These are phyloP conservation scores for Doryteuthis pealeii DNA, from an alignment of 1,140 invertebrate genomes.

Conservation along the genomic window DNA sequence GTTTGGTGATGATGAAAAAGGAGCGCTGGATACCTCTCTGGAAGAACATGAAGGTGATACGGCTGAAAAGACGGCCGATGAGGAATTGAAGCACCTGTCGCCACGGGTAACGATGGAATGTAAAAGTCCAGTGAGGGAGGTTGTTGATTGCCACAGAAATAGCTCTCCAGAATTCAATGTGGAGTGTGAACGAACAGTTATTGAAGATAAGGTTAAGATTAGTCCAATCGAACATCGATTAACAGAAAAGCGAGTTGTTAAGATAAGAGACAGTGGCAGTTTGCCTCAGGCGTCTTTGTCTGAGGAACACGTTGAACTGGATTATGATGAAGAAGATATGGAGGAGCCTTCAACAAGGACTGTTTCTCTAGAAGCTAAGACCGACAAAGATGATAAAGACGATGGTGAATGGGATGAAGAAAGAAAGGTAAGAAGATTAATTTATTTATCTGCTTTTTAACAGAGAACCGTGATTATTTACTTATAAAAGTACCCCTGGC, in stretches of 20 bases:
- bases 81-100: neutral
- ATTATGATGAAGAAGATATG: conserved; percentile 51
- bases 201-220: conserved; percentile 37
- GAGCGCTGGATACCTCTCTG: neutral
- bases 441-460: neutral
- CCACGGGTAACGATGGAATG: no score
- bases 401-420: conserved; percentile 27
- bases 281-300: neutral
- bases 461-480: no score
- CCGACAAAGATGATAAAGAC: conserved; percentile 18
- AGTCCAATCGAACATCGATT: neutral
- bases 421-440: conserved; percentile 10
- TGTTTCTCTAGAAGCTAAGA: conserved; percentile 7
- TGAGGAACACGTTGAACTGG: conserved; percentile 54
- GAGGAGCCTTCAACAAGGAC: conserved; percentile 24
- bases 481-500: no score
- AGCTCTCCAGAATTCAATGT: conserved; percentile 18
- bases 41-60: conserved; percentile 9
- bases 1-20: neutral
- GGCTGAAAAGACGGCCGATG: conserved; percentile 12
- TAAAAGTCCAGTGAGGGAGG: neutral
- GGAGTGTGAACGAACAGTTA: neutral
- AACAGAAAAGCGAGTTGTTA: neutral
- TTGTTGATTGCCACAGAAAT: conserved; percentile 11
- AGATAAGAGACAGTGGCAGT: conserved; percentile 13